Conservation (phyloP, 2,113 vertebrate species). For the Xenopus borealis region DNA sequence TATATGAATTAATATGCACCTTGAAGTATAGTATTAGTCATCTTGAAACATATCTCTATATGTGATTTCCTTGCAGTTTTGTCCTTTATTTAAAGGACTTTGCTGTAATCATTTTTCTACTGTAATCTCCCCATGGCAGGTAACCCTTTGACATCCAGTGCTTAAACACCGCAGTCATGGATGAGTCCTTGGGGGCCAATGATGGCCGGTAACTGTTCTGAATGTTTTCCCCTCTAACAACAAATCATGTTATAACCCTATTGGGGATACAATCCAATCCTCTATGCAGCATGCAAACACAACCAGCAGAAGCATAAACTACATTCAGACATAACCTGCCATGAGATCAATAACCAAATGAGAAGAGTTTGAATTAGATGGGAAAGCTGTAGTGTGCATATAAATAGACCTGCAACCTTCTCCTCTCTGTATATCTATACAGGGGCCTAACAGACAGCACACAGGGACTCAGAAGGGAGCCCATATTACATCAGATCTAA, state of each 20-base stretch:
- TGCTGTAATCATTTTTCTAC: constrained; percentile 13
- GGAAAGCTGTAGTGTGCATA: constrained; percentile 21
- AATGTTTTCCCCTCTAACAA: neutral
- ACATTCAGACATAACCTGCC: constrained; percentile 33
- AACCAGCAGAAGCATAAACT: constrained; percentile 38
- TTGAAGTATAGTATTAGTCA: neutral
- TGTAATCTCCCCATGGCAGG: constrained; percentile 10
- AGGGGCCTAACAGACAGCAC: neutral
- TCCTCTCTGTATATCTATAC: neutral
- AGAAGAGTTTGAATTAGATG: constrained; percentile 23
- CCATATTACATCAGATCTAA: no score
- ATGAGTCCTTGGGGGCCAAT: neutral
- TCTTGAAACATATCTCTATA: constrained; percentile 7
- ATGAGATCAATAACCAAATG: constrained; percentile 38
- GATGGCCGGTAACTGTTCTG: neutral
- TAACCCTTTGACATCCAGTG: constrained; percentile 6
- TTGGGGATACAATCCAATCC: constrained; percentile 20
- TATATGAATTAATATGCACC: no score
- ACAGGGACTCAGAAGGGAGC: no score
- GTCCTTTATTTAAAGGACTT: constrained; percentile 19
- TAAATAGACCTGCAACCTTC: constrained; percentile 21
- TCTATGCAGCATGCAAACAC: constrained; percentile 27
- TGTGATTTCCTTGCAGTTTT: constrained; percentile 10
- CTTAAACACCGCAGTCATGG: neutral
- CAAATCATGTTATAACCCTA: neutral